Base-by-base conservation (phyloP, 2,888 invertebrate genomes). In the Callimorpha dominula region DNA sequence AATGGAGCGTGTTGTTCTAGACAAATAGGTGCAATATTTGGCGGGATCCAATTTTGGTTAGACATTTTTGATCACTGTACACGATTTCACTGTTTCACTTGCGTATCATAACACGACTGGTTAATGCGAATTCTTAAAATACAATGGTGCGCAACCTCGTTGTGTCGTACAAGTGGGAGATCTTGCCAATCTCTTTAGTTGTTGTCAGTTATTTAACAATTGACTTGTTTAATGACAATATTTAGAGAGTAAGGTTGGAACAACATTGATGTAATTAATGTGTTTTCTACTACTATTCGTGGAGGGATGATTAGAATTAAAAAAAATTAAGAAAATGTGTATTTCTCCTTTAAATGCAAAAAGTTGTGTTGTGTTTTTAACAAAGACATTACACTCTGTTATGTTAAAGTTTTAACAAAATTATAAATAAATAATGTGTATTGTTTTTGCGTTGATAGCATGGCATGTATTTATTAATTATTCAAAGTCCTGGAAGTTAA, bases 21-120 rank as follows among this genome's bases (percentile, higher is more conserved):
- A 84, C 97, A 97, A 31, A 96, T 90, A 57, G 93, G 85, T 15
- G 95, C 88, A 66, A 97, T 91, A 85, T 97, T 95, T 1, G 96
- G 96, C 9, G 97, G 97, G 65, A 93, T 85, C 97, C 97, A 97
- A 69, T 52, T 78, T 70, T 86, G 86, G 5, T 83, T 78, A 17
- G 90, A 78, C 92, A 92, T 92, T 83, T 76, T 88, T 77, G 70
- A 31, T 8, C 69, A 72, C 66, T 66, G n/a, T 46, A 68, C 43
- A 68, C 71, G 43, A n/a, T 52, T 72, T 67, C 73, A 78, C 77
- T 70, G 52, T 40, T 73, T 40, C 81, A 84, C 84, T 78, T 80
- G 79, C 86, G 81, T 57, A 49, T 40, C 65, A 71, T 78, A 71
- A 76, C 78, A 75, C 80, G 80, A 78, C 79, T 82, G 78, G 64